Conservation (phyloP, 2,888 invertebrate genomes). For the Polymixis flavicincta region DNA sequence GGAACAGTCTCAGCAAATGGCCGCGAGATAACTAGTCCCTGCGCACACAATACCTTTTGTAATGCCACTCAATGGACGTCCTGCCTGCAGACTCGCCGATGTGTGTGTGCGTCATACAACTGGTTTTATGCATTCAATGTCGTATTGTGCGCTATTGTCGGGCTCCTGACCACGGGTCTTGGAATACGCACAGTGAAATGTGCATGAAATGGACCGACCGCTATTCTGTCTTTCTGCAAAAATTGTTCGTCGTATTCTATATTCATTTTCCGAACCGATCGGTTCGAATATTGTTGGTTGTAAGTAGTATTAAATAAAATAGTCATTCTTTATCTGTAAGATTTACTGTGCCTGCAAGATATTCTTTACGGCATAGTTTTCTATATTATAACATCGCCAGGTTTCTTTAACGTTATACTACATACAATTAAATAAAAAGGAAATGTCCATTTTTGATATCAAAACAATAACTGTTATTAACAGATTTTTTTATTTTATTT, state of each 20-base stretch:
- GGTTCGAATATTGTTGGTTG: background rate
- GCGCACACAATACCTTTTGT: slow-evolving; percentile 87
- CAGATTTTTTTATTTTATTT: too few relatives aligned
- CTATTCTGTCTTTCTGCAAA: slow-evolving; percentile 54
- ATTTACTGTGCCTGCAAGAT: background rate
- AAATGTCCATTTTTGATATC: too few relatives aligned
- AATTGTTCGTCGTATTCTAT: slow-evolving; percentile 43
- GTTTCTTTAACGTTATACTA: too few relatives aligned
- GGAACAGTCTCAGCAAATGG: slow-evolving; percentile 82
- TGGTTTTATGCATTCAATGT: slow-evolving; percentile 82
- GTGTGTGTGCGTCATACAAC: slow-evolving; percentile 76
- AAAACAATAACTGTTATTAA: too few relatives aligned
- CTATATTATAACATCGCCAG: background rate
- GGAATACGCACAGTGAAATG: slow-evolving; percentile 75
- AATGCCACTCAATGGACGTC: slow-evolving; percentile 81
- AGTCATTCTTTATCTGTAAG: background rate
- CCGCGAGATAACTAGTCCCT: slow-evolving; percentile 84
- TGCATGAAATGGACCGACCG: slow-evolving; percentile 70
- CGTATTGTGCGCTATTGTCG: slow-evolving; percentile 80
- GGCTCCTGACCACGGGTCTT: slow-evolving; percentile 76
- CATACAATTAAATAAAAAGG: too few relatives aligned
- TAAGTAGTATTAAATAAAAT: slow-evolving; percentile 3
- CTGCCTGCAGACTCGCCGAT: slow-evolving; percentile 70
- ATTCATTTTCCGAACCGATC: slow-evolving; percentile 23
- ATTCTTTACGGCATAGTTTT: background rate